Percentiles rank a stretch among this genome's conserved stretches.
Conservation (phyloP, 1,140 invertebrate genomes). For the Penaeus indicus region DNA sequence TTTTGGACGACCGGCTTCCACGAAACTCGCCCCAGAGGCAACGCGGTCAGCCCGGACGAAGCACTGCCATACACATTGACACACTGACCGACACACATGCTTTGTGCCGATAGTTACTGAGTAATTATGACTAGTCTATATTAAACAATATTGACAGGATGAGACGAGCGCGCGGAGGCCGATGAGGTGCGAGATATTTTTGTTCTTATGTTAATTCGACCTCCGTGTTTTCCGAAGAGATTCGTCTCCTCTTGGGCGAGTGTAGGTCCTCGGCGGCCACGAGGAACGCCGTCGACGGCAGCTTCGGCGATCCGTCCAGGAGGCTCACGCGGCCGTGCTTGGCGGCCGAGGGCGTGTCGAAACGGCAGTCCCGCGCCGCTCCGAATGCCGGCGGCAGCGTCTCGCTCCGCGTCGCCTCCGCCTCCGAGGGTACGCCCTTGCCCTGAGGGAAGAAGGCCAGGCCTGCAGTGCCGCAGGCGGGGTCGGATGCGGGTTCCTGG, state of each 20-base stretch:
- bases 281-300: constrained; percentile 27
- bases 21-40: too few species aligned
- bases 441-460: not conserved
- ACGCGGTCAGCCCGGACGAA: too few species aligned
- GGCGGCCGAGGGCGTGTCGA: not conserved
- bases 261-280: constrained; percentile 46
- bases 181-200: not conserved
- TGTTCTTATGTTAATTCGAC: constrained; percentile 43
- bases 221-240: constrained; percentile 46
- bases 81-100: too few species aligned
- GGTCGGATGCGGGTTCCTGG: constrained; percentile 18
- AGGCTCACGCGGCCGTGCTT: not conserved
- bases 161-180: not conserved
- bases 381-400: not conserved
- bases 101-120: too few species aligned
- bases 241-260: constrained; percentile 51
- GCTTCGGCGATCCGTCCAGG: not conserved
- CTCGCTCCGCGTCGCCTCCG: constrained; percentile 19
- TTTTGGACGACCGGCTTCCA: too few species aligned
- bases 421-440: constrained; percentile 5
- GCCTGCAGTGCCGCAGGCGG: not conserved
- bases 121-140: too few species aligned
- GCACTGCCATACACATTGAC: too few species aligned
- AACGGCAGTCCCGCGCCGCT: not conserved
- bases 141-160: too few species aligned